These are phyloP conservation scores for Opisthograptis luteolata DNA, from an alignment of 2,888 invertebrate genomes.

Conservation along the genomic window DNA sequence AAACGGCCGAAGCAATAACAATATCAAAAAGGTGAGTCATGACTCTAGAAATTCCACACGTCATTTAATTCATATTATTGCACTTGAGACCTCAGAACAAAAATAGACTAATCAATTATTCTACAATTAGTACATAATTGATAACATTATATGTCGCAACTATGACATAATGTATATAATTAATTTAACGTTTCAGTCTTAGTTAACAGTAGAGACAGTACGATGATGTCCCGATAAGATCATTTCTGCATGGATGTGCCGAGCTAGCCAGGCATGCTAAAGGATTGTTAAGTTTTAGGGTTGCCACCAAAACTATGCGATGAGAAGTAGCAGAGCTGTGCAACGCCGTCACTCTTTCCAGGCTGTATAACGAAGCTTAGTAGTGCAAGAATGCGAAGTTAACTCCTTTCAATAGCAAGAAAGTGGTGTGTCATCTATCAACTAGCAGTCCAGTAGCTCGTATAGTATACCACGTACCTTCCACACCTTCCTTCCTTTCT, in stretches of 20 bases:
- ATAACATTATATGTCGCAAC: conserved; percentile 46
- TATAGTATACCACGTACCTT: too few species aligned
- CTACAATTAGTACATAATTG: conserved; percentile 52
- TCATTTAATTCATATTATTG: conserved; percentile 6
- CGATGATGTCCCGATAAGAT: background rate
- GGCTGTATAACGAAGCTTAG: too few species aligned
- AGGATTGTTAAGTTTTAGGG: too few species aligned
- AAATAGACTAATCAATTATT: conserved; percentile 51
- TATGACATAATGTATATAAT: conserved; percentile 57
- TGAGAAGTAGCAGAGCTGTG: too few species aligned
- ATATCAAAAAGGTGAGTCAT: too few species aligned
- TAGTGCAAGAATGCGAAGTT: too few species aligned
- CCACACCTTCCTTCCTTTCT: too few species aligned
- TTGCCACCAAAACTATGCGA: too few species aligned
- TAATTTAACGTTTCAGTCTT: conserved; percentile 41
- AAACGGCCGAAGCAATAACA: conserved; percentile 1
- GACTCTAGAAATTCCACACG: conserved; percentile 1
- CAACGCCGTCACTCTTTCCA: too few species aligned
- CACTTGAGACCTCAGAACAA: conserved; percentile 18
- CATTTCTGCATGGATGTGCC: background rate
- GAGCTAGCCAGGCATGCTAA: background rate
- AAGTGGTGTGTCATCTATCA: too few species aligned
- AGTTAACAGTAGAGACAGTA: conserved; percentile 2
- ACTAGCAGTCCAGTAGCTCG: too few species aligned
- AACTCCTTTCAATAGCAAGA: too few species aligned